phyloP scores from a whole-genome alignment of 1,140 invertebrate genomes.

The Macrosteles quadrilineatus region DNA sequence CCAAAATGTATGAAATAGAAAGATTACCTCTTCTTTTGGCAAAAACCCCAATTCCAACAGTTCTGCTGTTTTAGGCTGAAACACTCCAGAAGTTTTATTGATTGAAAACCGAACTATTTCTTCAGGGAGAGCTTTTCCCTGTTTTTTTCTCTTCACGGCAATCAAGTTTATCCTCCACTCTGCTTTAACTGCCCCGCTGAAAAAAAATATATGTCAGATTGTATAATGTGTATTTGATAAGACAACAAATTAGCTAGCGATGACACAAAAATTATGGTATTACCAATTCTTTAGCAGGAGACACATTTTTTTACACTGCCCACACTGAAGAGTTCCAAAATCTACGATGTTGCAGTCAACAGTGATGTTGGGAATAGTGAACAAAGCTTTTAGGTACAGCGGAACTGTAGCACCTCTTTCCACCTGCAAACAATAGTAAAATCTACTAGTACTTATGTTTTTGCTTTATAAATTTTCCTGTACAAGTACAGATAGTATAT shows the following conservation, averaged over 20 bases:
- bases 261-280: too few species aligned
- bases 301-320: conserved; percentile 47
- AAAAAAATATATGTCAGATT: too few species aligned
- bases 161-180: conserved; percentile 43
- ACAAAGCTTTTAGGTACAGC: conserved; percentile 46
- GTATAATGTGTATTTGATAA: too few species aligned
- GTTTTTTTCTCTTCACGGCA: conserved; percentile 5
- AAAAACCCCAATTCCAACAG: neutral
- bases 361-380: conserved; percentile 48
- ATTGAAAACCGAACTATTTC: neutral
- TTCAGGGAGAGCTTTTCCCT: neutral
- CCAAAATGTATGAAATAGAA: too few species aligned
- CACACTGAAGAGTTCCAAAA: conserved; percentile 50
- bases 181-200: conserved; percentile 50
- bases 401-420: conserved; percentile 48
- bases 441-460: neutral
- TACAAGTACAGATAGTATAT: too few species aligned
- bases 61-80: conserved; percentile 4
- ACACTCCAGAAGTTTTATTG: neutral
- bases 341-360: conserved; percentile 43
- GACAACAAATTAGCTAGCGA: too few species aligned
- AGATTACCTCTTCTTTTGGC: conserved; percentile 6
- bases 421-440: conserved; percentile 41
- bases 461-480: too few species aligned
- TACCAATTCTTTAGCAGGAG: conserved; percentile 52